These are phyloP conservation scores for Actinia equina DNA, from an alignment of 64 coral and sea anemone genomes.

Conservation along the genomic window DNA sequence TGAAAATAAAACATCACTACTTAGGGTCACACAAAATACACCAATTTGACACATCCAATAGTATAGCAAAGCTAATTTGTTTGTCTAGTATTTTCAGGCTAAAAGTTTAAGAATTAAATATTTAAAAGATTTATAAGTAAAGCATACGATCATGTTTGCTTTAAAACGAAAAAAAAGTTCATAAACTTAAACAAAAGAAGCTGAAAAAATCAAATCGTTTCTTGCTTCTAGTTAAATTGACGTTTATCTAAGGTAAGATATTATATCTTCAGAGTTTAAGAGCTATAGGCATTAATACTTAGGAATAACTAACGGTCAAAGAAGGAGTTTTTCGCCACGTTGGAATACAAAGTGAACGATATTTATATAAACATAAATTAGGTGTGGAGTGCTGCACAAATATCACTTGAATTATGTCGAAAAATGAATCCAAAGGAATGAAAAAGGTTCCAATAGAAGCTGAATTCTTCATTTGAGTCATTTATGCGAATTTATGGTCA, in stretches of 20 bases:
- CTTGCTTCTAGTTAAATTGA: background rate
- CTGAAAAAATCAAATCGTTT: no score
- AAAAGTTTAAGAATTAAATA: background rate
- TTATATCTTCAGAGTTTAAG: background rate
- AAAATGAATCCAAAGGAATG: background rate
- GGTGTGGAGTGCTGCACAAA: background rate
- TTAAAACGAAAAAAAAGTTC: background rate
- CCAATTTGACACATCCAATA: background rate
- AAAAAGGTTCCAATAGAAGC: background rate
- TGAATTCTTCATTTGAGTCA: background rate
- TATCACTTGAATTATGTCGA: background rate
- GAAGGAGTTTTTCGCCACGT: background rate
- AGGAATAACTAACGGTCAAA: background rate
- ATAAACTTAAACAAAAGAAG: no score
- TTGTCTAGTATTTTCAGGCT: background rate
- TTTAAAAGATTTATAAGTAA: background rate
- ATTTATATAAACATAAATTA: background rate
- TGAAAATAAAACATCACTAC: no score
- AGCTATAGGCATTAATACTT: background rate
- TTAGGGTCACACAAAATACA: no score
- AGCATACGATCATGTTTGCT: background rate
- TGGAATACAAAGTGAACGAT: background rate
- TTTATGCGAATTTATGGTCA: background rate
- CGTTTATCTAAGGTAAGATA: background rate
- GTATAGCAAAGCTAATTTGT: background rate